Conservation (phyloP, 2,797 vertebrate genomes). For the Acipenser ruthenus region DNA sequence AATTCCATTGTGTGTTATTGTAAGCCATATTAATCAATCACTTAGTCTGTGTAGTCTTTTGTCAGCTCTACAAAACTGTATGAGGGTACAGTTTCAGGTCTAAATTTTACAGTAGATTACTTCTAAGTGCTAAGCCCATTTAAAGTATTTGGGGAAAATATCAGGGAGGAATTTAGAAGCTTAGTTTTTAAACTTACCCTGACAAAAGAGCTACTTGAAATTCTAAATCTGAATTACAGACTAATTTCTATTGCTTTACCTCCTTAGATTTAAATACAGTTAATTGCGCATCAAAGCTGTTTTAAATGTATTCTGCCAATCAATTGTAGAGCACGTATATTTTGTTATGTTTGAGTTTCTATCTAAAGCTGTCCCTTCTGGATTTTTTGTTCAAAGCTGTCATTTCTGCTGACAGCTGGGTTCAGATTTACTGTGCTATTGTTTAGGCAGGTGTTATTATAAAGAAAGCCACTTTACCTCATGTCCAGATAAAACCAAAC, state of each 20-base stretch:
- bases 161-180: background rate
- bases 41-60: slow-evolving; percentile 33
- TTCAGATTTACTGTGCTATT: slow-evolving; percentile 56
- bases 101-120: slow-evolving; percentile 14
- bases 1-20: slow-evolving; percentile 48
- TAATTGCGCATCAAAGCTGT: too few relatives aligned
- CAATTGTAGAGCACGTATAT: slow-evolving; percentile 38
- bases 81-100: slow-evolving; percentile 32
- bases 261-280: too few relatives aligned
- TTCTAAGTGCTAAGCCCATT: background rate
- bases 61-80: slow-evolving; percentile 34
- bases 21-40: slow-evolving; percentile 57
- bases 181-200: too few relatives aligned
- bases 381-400: slow-evolving; percentile 51
- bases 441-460: slow-evolving; percentile 71
- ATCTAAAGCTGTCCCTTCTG: slow-evolving; percentile 40
- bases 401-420: slow-evolving; percentile 53
- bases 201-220: too few relatives aligned
- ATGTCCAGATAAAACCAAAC: slow-evolving; percentile 44
- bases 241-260: too few relatives aligned
- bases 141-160: slow-evolving; percentile 6
- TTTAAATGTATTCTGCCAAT: too few relatives aligned
- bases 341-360: slow-evolving; percentile 44
- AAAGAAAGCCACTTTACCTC: slow-evolving; percentile 58
- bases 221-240: too few relatives aligned